These are phyloP conservation scores for Arizona elegans DNA, from an alignment of 2,113 vertebrate species.

Conservation along the genomic window DNA sequence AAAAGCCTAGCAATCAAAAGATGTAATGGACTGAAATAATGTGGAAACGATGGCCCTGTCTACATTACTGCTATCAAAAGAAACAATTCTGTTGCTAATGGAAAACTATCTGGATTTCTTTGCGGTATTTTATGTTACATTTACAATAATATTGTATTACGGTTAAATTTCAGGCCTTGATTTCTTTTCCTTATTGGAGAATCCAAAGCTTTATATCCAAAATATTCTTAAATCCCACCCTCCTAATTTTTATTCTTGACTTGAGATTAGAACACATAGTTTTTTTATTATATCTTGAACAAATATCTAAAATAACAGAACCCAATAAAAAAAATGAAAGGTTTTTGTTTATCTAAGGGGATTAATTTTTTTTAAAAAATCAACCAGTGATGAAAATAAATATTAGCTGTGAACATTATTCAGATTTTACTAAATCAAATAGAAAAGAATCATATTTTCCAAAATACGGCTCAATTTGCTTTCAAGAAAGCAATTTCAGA, in stretches of 20 bases:
- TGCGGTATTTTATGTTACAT: background rate
- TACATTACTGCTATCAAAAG: background rate
- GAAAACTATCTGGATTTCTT: background rate
- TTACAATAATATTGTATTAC: background rate
- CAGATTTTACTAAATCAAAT: background rate
- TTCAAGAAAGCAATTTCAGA: background rate
- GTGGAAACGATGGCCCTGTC: background rate
- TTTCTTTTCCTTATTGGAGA: background rate
- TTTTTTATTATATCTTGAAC: background rate
- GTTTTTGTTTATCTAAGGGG: background rate
- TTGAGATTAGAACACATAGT: background rate
- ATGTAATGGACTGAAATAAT: constrained; percentile 7
- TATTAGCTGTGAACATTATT: background rate
- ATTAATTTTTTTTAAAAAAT: background rate
- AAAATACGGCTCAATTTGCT: background rate
- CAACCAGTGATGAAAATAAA: background rate
- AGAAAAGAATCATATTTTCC: background rate
- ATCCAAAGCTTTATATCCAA: background rate
- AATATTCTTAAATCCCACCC: background rate
- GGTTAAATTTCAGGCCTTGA: background rate
- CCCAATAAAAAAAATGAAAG: background rate
- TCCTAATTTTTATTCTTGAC: background rate
- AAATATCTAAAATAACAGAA: background rate
- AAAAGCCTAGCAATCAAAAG: background rate
- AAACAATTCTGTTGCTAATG: background rate